Evolutionary conservation across 1,140 invertebrate genomes (phyloP).

Genomic region (Drosophila lowei): DNA sequence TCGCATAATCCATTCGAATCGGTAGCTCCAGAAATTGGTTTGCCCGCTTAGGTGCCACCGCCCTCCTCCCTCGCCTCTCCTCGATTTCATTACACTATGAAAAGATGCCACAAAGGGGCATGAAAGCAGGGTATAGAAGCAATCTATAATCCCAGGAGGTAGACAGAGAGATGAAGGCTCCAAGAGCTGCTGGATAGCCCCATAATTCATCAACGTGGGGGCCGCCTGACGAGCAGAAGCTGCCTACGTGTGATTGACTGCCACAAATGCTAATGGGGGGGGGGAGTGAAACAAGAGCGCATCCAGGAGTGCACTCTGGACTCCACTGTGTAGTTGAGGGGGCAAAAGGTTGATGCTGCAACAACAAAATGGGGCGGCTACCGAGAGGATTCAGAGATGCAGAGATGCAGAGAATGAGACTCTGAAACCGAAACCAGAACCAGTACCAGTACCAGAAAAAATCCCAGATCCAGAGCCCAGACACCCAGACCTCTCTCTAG

Average conservation of each 20-base stretch:
- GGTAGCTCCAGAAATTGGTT: conserved; percentile 46
- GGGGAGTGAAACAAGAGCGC: too few relatives aligned
- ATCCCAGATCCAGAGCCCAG: conserved; percentile 36
- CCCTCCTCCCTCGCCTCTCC: conserved; percentile 8
- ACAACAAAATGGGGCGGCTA: conserved; percentile 17
- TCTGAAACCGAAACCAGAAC: conserved; percentile 35
- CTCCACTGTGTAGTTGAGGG: not conserved
- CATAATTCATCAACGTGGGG: conserved; percentile 47
- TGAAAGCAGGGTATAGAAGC: conserved; percentile 23
- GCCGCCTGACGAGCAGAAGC: conserved; percentile 44
- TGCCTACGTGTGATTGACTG: conserved; percentile 70
- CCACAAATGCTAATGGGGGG: not conserved
- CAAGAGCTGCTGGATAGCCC: conserved; percentile 9
- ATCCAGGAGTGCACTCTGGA: not conserved
- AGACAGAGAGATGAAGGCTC: conserved; percentile 27
- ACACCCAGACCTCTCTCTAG: conserved; percentile 15
- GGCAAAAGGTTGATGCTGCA: conserved; percentile 37
- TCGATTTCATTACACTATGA: conserved; percentile 14
- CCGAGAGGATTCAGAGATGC: not conserved
- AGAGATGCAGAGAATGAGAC: not conserved
- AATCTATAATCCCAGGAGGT: conserved; percentile 13
- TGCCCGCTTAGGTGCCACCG: not conserved
- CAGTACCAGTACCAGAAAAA: conserved; percentile 17
- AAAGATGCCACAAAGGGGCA: conserved; percentile 8
- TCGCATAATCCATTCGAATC: conserved; percentile 6